Percentiles rank a stretch among this genome's conserved stretches.
phyloP scores from a whole-genome alignment of 2,113 vertebrate genomes.

The Hemichromis elongatus region DNA sequence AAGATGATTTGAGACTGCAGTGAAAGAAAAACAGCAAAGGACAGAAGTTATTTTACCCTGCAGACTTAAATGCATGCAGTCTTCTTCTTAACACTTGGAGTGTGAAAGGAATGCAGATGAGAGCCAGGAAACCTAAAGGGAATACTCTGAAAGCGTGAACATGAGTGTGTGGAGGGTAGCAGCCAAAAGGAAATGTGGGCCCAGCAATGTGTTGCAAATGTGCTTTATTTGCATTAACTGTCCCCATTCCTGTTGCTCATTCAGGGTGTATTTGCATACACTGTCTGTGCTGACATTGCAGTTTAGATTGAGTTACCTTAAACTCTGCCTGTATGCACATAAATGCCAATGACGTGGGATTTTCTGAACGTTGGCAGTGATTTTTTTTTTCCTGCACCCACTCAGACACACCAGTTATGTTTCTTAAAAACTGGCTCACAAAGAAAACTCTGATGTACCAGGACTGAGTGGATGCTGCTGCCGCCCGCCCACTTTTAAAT shows the following conservation, averaged over 20 bases:
- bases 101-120: conserved; percentile 8
- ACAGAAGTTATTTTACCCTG: rapidly evolving
- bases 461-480: neutral
- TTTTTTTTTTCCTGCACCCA: conserved; percentile 6
- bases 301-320: neutral
- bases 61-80: neutral
- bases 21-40: neutral
- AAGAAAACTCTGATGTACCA: neutral
- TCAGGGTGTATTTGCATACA: neutral
- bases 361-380: conserved; percentile 1
- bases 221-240: conserved; percentile 47
- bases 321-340: neutral
- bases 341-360: neutral
- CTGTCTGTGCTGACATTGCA: neutral
- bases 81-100: neutral
- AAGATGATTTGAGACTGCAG: rapidly evolving
- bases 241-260: neutral
- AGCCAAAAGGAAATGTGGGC: neutral
- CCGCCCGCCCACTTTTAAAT: neutral
- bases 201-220: conserved; percentile 30
- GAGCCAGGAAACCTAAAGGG: neutral
- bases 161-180: neutral
- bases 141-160: conserved; percentile 9
- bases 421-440: neutral
- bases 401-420: neutral